Base-by-base conservation (phyloP, 53 echinoderm and acorn worm species). In the Holothuria leucospilota region DNA sequence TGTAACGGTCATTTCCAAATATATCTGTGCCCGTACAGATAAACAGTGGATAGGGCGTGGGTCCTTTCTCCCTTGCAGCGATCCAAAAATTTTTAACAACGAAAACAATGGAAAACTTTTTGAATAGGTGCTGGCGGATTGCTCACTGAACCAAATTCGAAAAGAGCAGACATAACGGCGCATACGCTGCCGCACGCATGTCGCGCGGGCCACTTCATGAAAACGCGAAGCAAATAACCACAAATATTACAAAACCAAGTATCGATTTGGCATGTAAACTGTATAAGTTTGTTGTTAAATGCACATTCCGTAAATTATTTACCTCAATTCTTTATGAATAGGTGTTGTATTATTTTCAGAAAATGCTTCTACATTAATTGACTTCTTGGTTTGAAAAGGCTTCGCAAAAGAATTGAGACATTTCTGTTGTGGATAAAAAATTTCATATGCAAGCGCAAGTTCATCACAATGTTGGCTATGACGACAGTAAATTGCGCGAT, bases 221-320 rank as follows among this genome's bases (percentile, higher is more conserved):
- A 30, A 67, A 25, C 26, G 67, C 67, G 20, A 67, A 67, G 30
- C 28, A 67, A 18, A 67, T 29, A 30, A 29, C 28, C 67, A 67
- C 8, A 67, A 6, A 30, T 30, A 67, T 6, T 67, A 67, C 67
- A 67, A 24, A 67, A 0, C 1, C 18, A 26, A 67, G 30, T 67
- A 67, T 30, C 67, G 67, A 30, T 26, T 67, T 30, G 67, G 67
- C 6, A 67, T 67, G 67, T 26, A n/a, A n/a, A 67, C 15, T 67
- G 67, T 67, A 5, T 67, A 29, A 67, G 67, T 67, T 1, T 67
- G 1, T 29, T 24, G 1, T 0, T 67, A 2, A 67, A 67, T 67
- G 67, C 67, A 30, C 0, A 67, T 29, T 1, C 27, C 27, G 13
- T 5, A 30, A 26, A 13, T 1, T 29, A 26, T 29, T 67, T 27